These are phyloP conservation scores for Amphiprion percula DNA, from an alignment of 2,113 vertebrate species.

Conservation along the genomic window DNA sequence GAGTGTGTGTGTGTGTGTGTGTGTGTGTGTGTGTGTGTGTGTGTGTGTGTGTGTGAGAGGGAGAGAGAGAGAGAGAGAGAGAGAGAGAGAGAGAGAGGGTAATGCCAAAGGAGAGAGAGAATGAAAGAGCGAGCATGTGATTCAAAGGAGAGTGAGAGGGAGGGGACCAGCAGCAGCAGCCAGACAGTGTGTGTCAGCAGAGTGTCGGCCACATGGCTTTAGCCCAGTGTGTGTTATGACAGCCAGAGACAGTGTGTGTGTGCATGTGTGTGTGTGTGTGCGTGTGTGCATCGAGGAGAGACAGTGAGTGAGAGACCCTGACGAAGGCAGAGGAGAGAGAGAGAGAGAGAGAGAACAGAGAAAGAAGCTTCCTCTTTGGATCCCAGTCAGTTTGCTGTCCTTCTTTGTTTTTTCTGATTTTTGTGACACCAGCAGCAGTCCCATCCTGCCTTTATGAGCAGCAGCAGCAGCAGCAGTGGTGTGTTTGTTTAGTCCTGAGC, in stretches of 20 bases:
- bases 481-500: constrained; percentile 34
- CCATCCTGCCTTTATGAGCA: constrained; percentile 21
- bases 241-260: constrained; percentile 31
- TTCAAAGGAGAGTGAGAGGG: constrained; percentile 44
- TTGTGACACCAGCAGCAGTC: constrained; percentile 27
- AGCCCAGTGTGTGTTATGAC: constrained; percentile 57
- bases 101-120: constrained; percentile 18
- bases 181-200: constrained; percentile 71
- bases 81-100: not conserved
- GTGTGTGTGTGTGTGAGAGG: not conserved
- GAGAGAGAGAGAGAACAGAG: constrained; percentile 29
- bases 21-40: constrained; percentile 8
- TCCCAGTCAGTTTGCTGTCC: constrained; percentile 8
- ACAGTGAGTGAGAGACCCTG: constrained; percentile 32
- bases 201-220: constrained; percentile 70
- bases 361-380: constrained; percentile 48
- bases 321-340: constrained; percentile 21
- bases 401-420: constrained; percentile 18
- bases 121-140: constrained; percentile 6
- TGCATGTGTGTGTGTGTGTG: not conserved
- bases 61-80: too few relatives aligned
- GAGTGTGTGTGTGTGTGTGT: constrained; percentile 11
- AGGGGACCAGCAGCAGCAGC: constrained; percentile 45
- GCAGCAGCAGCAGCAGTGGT: constrained; percentile 1
- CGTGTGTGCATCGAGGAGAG: not conserved